These are phyloP conservation scores for Montipora foliosa DNA, from an alignment of 64 coral and sea anemone genomes.

Conservation along the genomic window DNA sequence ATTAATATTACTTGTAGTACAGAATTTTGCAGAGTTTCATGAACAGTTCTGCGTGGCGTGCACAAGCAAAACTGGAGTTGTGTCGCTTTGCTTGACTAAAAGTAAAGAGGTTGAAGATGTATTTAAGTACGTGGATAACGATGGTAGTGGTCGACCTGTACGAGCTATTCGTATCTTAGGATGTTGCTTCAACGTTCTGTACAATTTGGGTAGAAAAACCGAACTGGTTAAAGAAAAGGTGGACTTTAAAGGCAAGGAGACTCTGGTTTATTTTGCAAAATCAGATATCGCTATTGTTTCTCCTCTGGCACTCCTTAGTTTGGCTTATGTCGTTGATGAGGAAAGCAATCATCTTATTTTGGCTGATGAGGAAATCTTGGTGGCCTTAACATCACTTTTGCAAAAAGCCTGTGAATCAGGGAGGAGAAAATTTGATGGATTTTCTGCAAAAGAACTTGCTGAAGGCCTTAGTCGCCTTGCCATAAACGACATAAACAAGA, in stretches of 20 bases:
- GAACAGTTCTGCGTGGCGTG: constrained; percentile 17
- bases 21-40: constrained; percentile 44
- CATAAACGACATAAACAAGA: constrained; percentile 60
- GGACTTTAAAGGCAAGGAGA: constrained; percentile 33
- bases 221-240: neutral
- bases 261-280: constrained; percentile 51
- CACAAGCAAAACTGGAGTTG: constrained; percentile 4
- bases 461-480: constrained; percentile 32
- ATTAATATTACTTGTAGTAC: constrained; percentile 18
- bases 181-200: constrained; percentile 46
- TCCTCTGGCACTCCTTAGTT: constrained; percentile 44
- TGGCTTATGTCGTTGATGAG: constrained; percentile 52
- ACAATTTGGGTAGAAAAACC: constrained; percentile 35
- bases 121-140: neutral
- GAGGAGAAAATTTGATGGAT: constrained; percentile 40
- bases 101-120: neutral
- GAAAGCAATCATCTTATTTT: constrained; percentile 39
- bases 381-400: constrained; percentile 24
- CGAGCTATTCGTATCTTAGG: constrained; percentile 41
- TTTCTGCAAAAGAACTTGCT: constrained; percentile 37
- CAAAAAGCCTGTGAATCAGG: constrained; percentile 35
- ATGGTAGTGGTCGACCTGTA: neutral
- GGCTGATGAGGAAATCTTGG: constrained; percentile 49
- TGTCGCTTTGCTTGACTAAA: neutral
- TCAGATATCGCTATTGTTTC: constrained; percentile 36